Evolutionary conservation across 2,888 invertebrate genomes (phyloP).

Genomic region (Hemistola chrysoprasaria): DNA sequence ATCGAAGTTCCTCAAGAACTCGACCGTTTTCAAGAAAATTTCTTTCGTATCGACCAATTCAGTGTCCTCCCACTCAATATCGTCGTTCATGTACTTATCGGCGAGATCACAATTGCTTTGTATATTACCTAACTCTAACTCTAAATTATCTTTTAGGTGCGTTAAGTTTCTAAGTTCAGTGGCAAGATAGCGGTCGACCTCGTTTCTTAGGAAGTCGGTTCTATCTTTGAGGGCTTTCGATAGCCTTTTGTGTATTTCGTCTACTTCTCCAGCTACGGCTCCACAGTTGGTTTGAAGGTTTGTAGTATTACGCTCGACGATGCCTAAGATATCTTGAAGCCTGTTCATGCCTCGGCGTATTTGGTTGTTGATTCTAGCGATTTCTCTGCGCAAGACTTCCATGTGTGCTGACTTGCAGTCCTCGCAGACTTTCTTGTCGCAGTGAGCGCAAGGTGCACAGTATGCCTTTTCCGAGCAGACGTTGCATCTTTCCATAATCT

Average conservation of each 20-base stretch:
- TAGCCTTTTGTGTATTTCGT: slow-evolving; percentile 94
- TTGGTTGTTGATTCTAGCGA: slow-evolving; percentile 93
- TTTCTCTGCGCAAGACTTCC: slow-evolving; percentile 96
- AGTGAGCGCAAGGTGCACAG: slow-evolving; percentile 94
- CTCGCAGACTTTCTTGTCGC: slow-evolving; percentile 98
- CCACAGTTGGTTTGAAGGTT: slow-evolving; percentile 94
- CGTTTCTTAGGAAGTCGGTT: slow-evolving; percentile 91
- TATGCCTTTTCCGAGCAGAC: slow-evolving; percentile 97
- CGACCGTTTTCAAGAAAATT: slow-evolving; percentile 97
- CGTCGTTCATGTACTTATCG: slow-evolving; percentile 96
- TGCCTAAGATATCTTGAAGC: slow-evolving; percentile 91
- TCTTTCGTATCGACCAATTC: slow-evolving; percentile 97
- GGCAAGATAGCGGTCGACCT: slow-evolving; percentile 95
- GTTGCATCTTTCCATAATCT: slow-evolving; percentile 96
- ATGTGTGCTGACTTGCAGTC: slow-evolving; percentile 98
- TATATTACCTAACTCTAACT: slow-evolving; percentile 97
- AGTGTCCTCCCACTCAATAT: slow-evolving; percentile 95
- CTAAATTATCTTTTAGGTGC: slow-evolving; percentile 95
- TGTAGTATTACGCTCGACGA: slow-evolving; percentile 94
- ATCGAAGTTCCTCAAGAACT: slow-evolving; percentile 96
- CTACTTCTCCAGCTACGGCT: slow-evolving; percentile 95
- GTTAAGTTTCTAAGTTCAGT: slow-evolving; percentile 93
- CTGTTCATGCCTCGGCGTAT: slow-evolving; percentile 94
- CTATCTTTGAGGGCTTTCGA: slow-evolving; percentile 95
- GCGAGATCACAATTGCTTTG: slow-evolving; percentile 98